Evolutionary conservation across 2,797 vertebrate species (phyloP).

Genomic region (Cheirogaleus major): DNA sequence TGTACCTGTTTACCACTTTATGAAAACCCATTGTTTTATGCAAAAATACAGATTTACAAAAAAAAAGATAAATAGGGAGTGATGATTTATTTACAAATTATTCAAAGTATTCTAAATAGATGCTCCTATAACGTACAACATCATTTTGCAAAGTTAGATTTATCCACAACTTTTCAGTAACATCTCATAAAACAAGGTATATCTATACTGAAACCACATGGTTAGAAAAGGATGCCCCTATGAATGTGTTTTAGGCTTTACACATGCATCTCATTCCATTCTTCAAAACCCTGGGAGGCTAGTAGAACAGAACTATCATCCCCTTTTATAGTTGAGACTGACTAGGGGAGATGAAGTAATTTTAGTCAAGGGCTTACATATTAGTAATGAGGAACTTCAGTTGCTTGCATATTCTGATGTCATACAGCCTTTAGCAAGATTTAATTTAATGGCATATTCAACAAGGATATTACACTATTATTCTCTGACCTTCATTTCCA

Average conservation of each 20-base stretch:
- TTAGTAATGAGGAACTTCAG: not conserved
- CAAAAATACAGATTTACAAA: constrained; percentile 8
- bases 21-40: not conserved
- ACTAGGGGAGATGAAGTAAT: not conserved
- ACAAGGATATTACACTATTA: not conserved
- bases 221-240: not conserved
- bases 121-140: not conserved
- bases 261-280: not conserved
- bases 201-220: not conserved
- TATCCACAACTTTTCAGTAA: not conserved
- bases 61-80: not conserved
- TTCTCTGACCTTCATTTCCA: constrained; percentile 41
- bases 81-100: not conserved
- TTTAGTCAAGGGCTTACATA: not conserved
- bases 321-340: not conserved
- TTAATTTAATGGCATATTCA: not conserved
- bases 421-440: not conserved
- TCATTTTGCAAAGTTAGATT: not conserved
- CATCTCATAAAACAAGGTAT: not conserved
- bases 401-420: not conserved
- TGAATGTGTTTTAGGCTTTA: not conserved
- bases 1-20: not conserved
- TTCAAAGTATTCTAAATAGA: not conserved
- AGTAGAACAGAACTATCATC: not conserved
- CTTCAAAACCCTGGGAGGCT: not conserved